A percentile compares a stretch with the other conserved stretches of the same genome.
Conservation (phyloP, 2,113 vertebrate species). For the Puma concolor region DNA sequence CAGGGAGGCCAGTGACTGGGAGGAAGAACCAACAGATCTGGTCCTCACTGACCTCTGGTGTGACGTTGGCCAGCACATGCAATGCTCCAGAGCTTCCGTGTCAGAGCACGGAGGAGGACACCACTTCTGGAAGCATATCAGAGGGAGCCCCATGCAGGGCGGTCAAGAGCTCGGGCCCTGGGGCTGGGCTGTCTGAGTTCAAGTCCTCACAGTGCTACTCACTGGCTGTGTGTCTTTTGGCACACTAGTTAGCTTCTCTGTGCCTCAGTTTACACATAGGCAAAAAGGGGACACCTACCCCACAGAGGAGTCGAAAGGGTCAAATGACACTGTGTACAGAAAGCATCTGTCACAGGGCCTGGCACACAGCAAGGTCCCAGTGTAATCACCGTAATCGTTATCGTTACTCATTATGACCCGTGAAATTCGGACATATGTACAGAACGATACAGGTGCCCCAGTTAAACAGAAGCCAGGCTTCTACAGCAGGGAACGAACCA, state of each 20-base stretch:
- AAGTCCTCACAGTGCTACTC: neutral
- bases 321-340: neutral
- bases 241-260: neutral
- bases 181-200: neutral
- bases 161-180: neutral
- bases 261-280: neutral
- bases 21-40: neutral
- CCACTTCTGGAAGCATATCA: neutral
- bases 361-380: rapidly evolving
- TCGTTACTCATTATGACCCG: neutral
- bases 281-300: neutral
- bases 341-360: neutral
- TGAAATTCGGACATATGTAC: neutral
- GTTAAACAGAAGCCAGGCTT: neutral
- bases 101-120: neutral
- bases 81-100: neutral
- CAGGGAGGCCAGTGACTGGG: too few relatives aligned
- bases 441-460: neutral
- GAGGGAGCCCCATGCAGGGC: neutral
- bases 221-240: neutral
- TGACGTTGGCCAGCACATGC: too few relatives aligned
- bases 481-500: neutral
- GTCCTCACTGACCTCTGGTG: neutral
- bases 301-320: neutral
- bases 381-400: rapidly evolving